phyloP scores from a whole-genome alignment of 2,797 vertebrate genomes.

The Argya squamiceps region DNA sequence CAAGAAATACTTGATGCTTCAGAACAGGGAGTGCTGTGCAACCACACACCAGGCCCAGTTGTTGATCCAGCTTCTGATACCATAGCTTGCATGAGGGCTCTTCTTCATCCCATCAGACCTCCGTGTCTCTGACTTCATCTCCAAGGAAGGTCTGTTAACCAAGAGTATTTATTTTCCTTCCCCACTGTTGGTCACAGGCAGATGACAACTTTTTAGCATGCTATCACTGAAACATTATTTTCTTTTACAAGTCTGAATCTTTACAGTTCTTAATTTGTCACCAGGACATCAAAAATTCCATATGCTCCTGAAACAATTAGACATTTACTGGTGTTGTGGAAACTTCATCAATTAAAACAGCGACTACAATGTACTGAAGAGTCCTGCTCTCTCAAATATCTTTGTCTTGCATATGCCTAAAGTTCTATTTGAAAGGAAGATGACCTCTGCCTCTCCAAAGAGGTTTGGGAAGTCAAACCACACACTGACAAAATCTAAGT shows the following conservation, averaged over 20 bases:
- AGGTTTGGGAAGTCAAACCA: not conserved
- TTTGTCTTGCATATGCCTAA: not conserved
- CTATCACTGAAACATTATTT: not conserved
- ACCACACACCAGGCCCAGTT: not conserved
- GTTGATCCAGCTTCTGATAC: not conserved
- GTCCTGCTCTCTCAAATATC: not conserved
- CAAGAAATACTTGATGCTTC: not conserved
- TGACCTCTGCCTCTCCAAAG: not conserved
- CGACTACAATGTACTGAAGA: not conserved
- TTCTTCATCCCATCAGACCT: not conserved
- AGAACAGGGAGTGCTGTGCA: not conserved
- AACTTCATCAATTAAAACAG: not conserved
- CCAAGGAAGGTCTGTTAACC: not conserved
- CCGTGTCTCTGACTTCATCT: not conserved
- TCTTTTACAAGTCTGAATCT: not conserved
- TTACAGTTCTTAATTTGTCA: not conserved
- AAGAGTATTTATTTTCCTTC: not conserved
- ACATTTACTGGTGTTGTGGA: not conserved
- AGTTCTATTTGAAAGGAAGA: not conserved
- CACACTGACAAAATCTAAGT: not conserved
- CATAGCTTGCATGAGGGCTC: rapidly evolving
- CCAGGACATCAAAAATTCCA: not conserved
- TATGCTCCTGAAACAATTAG: not conserved
- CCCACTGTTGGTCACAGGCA: not conserved
- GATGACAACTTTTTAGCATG: not conserved